Evolutionary conservation across 2,888 invertebrate genomes (phyloP), one percentile per base, ranked within the genome.

Genomic region (Harpagoxenus sublaevis): DNA sequence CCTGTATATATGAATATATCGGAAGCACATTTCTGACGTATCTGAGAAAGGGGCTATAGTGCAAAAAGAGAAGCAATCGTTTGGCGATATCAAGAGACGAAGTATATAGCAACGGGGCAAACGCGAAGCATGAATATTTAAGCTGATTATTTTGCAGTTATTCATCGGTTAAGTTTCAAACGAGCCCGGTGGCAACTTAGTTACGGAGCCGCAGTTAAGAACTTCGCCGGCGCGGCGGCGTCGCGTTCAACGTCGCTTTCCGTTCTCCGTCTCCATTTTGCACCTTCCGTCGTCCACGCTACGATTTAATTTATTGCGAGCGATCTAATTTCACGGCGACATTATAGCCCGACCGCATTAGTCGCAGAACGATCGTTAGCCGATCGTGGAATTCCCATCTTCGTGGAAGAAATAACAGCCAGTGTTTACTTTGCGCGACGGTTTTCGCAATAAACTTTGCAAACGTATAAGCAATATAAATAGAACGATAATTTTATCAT

Each of bases 91-190:
- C 63, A 78, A 63, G 79, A 31, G 75, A 81, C 57, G 28, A 42
- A 28, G 18, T 81, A 68, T 81, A 68, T 74, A 45, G 55, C 85
- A 51, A 71, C 62, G 48, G 63, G 48, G 63, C 28, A 31, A 53
- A 73, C 77, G 66, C 68, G 39, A 85, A 31, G 86, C 89, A 93
- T 93, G 93, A 93, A 93, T 93, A 93, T 92, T 93, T 93, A 92
- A 93, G 90, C 91, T 91, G 92, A 93, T 93, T 93, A 93, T 93
- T 93, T 93, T 88, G 89, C 90, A 92, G 91, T 93, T 93, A 93
- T 92, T 93, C 93, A 93, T 93, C 90, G 92, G 90, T 88, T 91
- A 92, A 93, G 91, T 93, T 93, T 79, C 82, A 77, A 87, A 71
- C 88, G 85, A 81, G 84, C 62, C 81, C 53, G 78, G 78, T 63